phyloP scores from a whole-genome alignment of 2,113 vertebrate genomes.

The Megaleporinus macrocephalus region DNA sequence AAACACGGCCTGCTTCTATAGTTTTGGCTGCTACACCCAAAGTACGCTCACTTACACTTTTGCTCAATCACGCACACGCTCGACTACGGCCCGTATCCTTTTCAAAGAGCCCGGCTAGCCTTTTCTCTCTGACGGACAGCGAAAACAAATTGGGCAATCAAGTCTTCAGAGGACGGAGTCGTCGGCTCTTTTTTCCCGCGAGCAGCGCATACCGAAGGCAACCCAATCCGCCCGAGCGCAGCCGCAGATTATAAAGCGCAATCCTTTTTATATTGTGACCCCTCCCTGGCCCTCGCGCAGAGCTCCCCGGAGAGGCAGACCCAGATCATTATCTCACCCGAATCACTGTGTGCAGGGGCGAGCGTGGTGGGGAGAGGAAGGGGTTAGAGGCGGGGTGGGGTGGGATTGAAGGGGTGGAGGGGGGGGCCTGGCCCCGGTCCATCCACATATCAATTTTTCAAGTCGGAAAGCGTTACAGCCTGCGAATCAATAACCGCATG shows the following conservation, averaged over 20 bases:
- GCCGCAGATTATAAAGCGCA: slow-evolving; percentile 42
- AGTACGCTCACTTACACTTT: slow-evolving; percentile 13
- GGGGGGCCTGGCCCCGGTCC: neutral
- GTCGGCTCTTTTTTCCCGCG: slow-evolving; percentile 22
- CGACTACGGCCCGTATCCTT: slow-evolving; percentile 21
- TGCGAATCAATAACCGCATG: slow-evolving; percentile 28
- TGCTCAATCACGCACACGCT: slow-evolving; percentile 10
- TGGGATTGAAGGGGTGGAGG: too few species aligned
- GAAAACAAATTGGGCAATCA: slow-evolving; percentile 52
- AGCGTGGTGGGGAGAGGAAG: too few species aligned
- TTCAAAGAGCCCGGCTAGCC: slow-evolving; percentile 32
- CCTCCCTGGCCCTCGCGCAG: slow-evolving; percentile 28
- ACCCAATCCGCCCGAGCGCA: slow-evolving; percentile 30
- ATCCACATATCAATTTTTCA: slow-evolving; percentile 18
- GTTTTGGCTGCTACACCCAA: neutral
- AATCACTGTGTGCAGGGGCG: neutral
- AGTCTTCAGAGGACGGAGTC: slow-evolving; percentile 37
- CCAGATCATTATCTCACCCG: slow-evolving; percentile 44
- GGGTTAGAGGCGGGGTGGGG: too few species aligned
- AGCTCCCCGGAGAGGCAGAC: slow-evolving; percentile 2
- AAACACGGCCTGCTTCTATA: neutral
- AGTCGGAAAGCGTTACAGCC: slow-evolving; percentile 26
- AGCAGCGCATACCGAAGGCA: slow-evolving; percentile 27
- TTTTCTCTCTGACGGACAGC: neutral
- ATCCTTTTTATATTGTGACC: slow-evolving; percentile 52